phyloP scores from a whole-genome alignment of 2,888 invertebrate genomes.

The Ormyrus nitidulus region DNA sequence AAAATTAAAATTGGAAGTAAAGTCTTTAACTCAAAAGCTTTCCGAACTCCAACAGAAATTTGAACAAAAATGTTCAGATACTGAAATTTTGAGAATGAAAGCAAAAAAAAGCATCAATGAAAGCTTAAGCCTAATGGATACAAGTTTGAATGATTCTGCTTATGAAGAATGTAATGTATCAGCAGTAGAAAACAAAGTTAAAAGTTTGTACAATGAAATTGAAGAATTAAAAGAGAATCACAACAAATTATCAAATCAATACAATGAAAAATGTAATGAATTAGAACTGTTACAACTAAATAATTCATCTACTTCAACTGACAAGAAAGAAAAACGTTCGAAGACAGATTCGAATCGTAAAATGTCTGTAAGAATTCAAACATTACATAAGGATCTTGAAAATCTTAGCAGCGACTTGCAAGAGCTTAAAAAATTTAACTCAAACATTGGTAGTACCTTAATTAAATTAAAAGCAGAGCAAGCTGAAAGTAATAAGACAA shows the following conservation, averaged over 20 bases:
- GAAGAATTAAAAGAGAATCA: conserved; percentile 63
- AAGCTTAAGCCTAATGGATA: conserved; percentile 58
- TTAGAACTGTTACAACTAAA: conserved; percentile 62
- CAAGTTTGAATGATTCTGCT: conserved; percentile 61
- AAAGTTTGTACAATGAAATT: conserved; percentile 58
- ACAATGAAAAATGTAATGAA: conserved; percentile 52
- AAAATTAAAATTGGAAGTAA: conserved; percentile 64
- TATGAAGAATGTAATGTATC: conserved; percentile 64
- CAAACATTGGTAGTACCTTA: conserved; percentile 48
- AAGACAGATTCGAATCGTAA: conserved; percentile 40
- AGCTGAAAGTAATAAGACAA: conserved; percentile 53
- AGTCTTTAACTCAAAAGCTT: conserved; percentile 62
- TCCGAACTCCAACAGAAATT: conserved; percentile 65
- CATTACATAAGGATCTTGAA: no score
- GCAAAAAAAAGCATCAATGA: conserved; percentile 64
- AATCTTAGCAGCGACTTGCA: conserved; percentile 1
- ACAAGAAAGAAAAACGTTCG: conserved; percentile 2
- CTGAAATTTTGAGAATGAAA: conserved; percentile 64
- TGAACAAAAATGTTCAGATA: conserved; percentile 63
- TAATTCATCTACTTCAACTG: conserved; percentile 7
- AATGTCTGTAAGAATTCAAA: conserved; percentile 35
- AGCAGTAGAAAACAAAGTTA: conserved; percentile 66
- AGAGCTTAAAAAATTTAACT: conserved; percentile 56
- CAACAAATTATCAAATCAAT: conserved; percentile 60
- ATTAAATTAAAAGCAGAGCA: conserved; percentile 60